Percentiles rank a stretch among this genome's conserved stretches.
Evolutionary conservation across 2,888 invertebrate species (phyloP).

Genomic region (Pandemis corylana): DNA sequence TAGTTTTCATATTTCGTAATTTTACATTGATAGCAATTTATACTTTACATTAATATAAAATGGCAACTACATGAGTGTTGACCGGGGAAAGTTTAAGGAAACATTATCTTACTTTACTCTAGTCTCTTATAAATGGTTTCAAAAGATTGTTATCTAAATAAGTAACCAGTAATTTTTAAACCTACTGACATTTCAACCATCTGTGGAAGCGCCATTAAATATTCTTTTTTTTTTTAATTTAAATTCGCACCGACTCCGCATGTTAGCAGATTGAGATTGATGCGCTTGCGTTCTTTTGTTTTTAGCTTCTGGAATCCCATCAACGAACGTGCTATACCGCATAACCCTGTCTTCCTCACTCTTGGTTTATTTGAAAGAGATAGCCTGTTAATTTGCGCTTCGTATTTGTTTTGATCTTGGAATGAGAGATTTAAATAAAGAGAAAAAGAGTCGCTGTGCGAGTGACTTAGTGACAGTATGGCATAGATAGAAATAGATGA

Average conservation of each 20-base stretch:
- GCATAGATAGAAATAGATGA: conserved; percentile 10
- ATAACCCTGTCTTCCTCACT: neutral
- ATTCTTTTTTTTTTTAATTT: conserved; percentile 4
- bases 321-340: neutral
- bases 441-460: conserved; percentile 13
- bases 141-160: neutral
- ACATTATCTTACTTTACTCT: neutral
- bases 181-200: conserved; percentile 4
- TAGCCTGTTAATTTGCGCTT: neutral
- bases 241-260: conserved; percentile 8
- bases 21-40: too few species aligned
- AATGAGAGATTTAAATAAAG: conserved; percentile 17
- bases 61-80: too few species aligned
- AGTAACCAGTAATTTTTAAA: neutral
- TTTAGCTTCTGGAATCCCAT: conserved; percentile 14
- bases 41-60: too few species aligned
- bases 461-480: conserved; percentile 24
- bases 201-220: conserved; percentile 1
- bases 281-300: conserved; percentile 46
- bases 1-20: too few species aligned
- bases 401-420: conserved; percentile 2
- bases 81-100: too few species aligned
- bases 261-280: conserved; percentile 73
- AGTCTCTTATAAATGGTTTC: neutral
- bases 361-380: conserved; percentile 3